Conservation (phyloP, 2,888 invertebrate genomes). For the Ochropleura plecta region DNA sequence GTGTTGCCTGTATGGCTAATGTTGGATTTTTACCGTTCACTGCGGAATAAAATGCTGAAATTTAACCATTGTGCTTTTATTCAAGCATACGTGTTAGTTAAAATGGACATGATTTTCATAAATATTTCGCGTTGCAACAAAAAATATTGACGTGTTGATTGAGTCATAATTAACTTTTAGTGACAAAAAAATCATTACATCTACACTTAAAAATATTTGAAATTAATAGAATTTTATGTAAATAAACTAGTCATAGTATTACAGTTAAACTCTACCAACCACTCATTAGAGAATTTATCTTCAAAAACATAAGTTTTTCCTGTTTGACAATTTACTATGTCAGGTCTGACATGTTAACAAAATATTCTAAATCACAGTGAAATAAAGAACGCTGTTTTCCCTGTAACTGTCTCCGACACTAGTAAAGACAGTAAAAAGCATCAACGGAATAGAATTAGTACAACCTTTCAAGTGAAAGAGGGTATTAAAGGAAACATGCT, state of each 20-base stretch:
- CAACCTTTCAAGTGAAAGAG: background rate
- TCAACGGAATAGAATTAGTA: background rate
- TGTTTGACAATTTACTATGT: background rate
- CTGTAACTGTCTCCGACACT: background rate
- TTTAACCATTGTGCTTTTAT: background rate
- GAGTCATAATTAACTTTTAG: background rate
- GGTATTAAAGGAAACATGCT: background rate
- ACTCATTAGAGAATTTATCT: background rate
- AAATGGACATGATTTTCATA: background rate
- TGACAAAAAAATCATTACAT: background rate
- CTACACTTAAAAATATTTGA: background rate
- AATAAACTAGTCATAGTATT: background rate
- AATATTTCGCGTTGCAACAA: background rate
- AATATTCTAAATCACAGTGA: background rate
- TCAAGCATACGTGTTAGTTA: background rate
- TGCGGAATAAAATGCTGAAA: no score
- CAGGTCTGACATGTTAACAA: background rate
- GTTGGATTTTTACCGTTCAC: no score
- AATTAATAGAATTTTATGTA: background rate
- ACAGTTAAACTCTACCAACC: background rate
- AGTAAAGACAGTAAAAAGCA: background rate
- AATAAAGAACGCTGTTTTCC: background rate
- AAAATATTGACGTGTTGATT: background rate
- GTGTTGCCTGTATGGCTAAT: no score
- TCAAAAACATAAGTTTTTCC: background rate